phyloP scores from a whole-genome alignment of 1,140 invertebrate genomes.

The Anadara kagoshimensis region DNA sequence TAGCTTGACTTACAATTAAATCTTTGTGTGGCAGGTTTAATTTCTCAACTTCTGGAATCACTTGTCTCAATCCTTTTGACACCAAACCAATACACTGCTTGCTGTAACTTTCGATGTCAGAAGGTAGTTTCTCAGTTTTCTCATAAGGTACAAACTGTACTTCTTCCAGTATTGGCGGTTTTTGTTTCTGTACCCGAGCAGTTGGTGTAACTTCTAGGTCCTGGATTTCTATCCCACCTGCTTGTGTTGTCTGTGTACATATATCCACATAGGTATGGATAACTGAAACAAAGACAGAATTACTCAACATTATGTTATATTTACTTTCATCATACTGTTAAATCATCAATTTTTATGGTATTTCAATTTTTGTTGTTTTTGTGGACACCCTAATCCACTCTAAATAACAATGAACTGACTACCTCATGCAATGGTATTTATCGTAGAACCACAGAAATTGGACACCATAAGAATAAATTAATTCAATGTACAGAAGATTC shows the following conservation, averaged over 20 bases:
- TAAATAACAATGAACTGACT: background rate
- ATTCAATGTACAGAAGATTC: no score
- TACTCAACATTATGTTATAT: background rate
- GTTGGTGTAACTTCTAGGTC: conserved; percentile 92
- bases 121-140: conserved; percentile 54
- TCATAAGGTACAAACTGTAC: conserved; percentile 88
- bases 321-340: no score
- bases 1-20: conserved; percentile 7
- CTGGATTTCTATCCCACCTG: conserved; percentile 90
- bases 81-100: conserved; percentile 1
- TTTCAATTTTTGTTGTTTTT: no score
- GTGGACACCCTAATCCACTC: background rate
- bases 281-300: conserved; percentile 42
- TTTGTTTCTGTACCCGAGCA: conserved; percentile 82
- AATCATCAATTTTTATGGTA: no score
- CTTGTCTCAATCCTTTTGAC: conserved; percentile 4
- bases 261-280: conserved; percentile 81
- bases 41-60: conserved; percentile 4
- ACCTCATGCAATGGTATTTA: no score
- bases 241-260: conserved; percentile 84
- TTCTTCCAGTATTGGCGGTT: conserved; percentile 85
- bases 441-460: no score
- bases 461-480: no score
- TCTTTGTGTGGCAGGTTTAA: conserved; percentile 18
- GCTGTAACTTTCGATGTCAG: conserved; percentile 14